A percentile compares a stretch with the other conserved stretches of the same genome.
These are phyloP conservation scores for Arvicanthis niloticus DNA, from an alignment of 2,113 vertebrate genomes.

Conservation along the genomic window DNA sequence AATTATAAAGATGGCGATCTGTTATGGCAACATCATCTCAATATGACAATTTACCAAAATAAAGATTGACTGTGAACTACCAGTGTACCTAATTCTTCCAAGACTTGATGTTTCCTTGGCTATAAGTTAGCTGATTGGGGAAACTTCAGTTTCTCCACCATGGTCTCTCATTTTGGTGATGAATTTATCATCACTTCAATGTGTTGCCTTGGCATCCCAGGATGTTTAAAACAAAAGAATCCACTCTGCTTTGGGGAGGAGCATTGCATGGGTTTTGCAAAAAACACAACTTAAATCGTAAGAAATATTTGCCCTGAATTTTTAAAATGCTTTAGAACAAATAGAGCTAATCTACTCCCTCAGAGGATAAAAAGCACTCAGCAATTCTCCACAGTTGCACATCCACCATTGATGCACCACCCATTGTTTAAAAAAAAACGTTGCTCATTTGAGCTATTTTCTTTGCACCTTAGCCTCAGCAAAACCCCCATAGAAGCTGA, in stretches of 20 bases:
- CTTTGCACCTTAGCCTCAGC: neutral
- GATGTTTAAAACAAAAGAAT: neutral
- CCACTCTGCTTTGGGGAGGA: constrained; percentile 28
- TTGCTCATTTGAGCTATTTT: neutral
- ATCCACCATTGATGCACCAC: neutral
- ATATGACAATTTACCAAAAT: constrained; percentile 52
- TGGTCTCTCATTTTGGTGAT: constrained; percentile 27
- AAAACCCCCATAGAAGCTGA: constrained; percentile 1
- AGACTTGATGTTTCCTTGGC: constrained; percentile 34
- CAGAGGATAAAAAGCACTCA: constrained; percentile 26
- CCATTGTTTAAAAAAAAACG: neutral
- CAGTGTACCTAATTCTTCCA: constrained; percentile 44
- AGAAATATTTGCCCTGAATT: constrained; percentile 47
- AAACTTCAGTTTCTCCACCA: constrained; percentile 14
- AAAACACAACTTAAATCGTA: constrained; percentile 43
- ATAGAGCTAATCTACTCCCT: neutral
- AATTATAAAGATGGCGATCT: constrained; percentile 11
- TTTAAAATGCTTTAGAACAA: neutral
- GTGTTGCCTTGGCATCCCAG: constrained; percentile 29
- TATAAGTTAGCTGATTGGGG: neutral
- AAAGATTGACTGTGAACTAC: constrained; percentile 40
- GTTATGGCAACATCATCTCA: constrained; percentile 17
- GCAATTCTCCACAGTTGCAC: neutral
- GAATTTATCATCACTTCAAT: neutral
- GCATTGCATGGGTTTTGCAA: constrained; percentile 28